phyloP scores from a whole-genome alignment of 2,888 invertebrate species.

The Hecatera dysodea region DNA sequence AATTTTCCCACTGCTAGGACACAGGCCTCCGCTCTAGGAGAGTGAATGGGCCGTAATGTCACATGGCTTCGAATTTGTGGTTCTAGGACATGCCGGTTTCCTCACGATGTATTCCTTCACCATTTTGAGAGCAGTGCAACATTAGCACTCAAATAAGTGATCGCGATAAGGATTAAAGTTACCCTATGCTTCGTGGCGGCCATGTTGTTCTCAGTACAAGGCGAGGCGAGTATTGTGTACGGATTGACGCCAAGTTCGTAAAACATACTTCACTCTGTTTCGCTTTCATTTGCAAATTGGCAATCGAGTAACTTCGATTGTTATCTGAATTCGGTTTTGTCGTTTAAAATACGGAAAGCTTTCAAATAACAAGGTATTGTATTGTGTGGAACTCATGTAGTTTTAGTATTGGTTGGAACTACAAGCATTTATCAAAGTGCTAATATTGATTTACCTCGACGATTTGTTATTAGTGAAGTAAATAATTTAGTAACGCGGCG shows the following conservation, averaged over 20 bases:
- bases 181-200: neutral
- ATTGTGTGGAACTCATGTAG: constrained; percentile 1
- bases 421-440: neutral
- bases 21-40: no score
- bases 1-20: no score
- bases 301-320: constrained; percentile 49
- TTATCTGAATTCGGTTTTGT: constrained; percentile 40
- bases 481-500: neutral
- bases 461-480: neutral
- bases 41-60: no score
- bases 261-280: constrained; percentile 37
- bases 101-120: no score
- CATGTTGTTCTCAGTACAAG: neutral
- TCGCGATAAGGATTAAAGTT: neutral
- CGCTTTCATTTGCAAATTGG: constrained; percentile 52
- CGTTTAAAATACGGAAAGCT: constrained; percentile 29
- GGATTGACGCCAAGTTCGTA: constrained; percentile 5
- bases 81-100: no score
- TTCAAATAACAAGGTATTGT: constrained; percentile 16
- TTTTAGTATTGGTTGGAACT: neutral
- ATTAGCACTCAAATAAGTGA: neutral
- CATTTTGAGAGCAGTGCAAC: no score
- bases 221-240: neutral
- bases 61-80: no score
- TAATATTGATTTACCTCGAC: neutral